phyloP scores from a whole-genome alignment of 1,140 invertebrate species.

The Lamellibrachia luymesi region DNA sequence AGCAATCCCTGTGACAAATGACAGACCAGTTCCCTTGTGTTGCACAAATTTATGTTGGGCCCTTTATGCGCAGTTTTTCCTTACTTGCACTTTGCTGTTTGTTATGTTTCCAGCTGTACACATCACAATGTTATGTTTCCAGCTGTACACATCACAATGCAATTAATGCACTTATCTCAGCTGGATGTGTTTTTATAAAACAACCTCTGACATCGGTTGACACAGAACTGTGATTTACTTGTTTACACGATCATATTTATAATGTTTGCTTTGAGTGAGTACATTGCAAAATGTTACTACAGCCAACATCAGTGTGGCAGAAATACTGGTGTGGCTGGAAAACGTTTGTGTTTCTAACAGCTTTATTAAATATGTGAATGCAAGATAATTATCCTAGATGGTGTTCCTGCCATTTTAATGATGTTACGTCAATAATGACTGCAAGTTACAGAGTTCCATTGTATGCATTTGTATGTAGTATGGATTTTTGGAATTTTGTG shows the following conservation, averaged over 20 bases:
- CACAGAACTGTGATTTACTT: neutral
- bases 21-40: neutral
- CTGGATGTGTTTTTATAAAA: neutral
- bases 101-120: neutral
- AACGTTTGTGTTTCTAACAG: neutral
- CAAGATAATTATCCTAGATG: neutral
- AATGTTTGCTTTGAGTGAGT: neutral
- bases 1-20: neutral
- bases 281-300: neutral
- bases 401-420: neutral
- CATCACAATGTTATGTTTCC: neutral
- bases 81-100: neutral
- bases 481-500: no score
- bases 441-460: neutral
- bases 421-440: neutral
- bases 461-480: neutral
- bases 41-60: neutral
- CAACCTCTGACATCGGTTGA: neutral
- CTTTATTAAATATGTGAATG: neutral
- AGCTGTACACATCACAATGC: neutral
- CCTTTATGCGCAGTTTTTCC: neutral
- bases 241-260: neutral
- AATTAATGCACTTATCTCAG: neutral
- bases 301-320: neutral
- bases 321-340: neutral